These are phyloP conservation scores for Sprattus sprattus DNA, from an alignment of 2,113 vertebrate species.

Conservation along the genomic window DNA sequence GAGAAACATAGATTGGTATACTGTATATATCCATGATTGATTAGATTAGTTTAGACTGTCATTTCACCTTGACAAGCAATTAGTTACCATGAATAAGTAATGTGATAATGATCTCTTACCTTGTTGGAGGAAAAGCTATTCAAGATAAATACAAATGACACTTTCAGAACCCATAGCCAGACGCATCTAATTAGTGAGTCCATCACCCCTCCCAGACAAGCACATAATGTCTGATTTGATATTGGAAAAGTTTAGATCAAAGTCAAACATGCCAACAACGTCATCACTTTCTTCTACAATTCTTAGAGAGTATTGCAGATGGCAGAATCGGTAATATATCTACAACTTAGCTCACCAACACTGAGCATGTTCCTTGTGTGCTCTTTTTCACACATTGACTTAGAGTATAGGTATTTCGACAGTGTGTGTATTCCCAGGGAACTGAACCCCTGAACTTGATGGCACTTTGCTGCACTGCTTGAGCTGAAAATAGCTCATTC, in stretches of 20 bases:
- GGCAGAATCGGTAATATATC: too few relatives aligned
- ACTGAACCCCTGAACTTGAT: too few relatives aligned
- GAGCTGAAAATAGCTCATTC: too few relatives aligned
- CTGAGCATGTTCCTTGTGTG: too few relatives aligned
- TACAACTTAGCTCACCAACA: too few relatives aligned
- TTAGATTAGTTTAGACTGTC: background rate
- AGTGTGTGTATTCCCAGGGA: too few relatives aligned
- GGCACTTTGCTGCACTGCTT: too few relatives aligned
- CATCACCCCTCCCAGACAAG: background rate
- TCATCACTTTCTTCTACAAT: background rate
- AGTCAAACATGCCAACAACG: background rate
- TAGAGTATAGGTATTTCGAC: too few relatives aligned
- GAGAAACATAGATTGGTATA: too few relatives aligned
- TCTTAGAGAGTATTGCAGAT: background rate
- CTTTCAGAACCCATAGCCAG: background rate
- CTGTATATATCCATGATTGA: background rate
- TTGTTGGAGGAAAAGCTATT: background rate
- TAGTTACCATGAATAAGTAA: background rate
- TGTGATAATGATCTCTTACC: background rate
- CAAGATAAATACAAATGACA: background rate
- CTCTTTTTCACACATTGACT: too few relatives aligned
- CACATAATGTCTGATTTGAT: background rate
- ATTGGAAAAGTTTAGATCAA: background rate
- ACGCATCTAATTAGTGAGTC: background rate
- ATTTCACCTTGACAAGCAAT: conserved; percentile 2